Conservation (phyloP, 2,113 vertebrate species). For the Caretta caretta region DNA sequence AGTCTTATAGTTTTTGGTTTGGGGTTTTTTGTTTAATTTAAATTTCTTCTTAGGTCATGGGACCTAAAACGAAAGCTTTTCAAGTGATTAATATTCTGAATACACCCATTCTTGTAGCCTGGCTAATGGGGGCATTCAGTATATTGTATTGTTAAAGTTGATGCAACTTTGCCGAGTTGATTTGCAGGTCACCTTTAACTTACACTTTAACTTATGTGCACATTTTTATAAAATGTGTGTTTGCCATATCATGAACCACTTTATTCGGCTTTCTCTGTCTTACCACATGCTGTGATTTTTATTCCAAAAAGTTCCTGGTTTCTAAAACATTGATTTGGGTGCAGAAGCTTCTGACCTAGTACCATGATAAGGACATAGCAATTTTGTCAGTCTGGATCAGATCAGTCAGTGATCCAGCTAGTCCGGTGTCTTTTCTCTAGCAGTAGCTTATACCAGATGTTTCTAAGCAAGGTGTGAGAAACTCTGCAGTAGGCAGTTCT, state of each 20-base stretch:
- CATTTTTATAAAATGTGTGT: neutral
- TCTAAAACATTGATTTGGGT: neutral
- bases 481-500: neutral
- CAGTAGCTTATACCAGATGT: neutral
- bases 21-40: neutral
- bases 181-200: constrained; percentile 76
- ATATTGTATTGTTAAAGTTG: neutral
- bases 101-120: constrained; percentile 66
- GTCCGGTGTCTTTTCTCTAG: neutral
- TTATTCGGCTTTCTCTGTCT: neutral
- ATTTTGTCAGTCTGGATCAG: neutral
- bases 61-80: constrained; percentile 28
- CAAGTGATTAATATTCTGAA: neutral
- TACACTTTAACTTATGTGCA: neutral
- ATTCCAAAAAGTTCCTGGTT: neutral
- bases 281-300: neutral
- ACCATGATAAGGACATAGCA: neutral
- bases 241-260: neutral
- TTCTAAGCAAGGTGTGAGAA: neutral
- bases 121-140: constrained; percentile 47
- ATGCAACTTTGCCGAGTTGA: constrained; percentile 61
- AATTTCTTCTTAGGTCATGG: constrained; percentile 47
- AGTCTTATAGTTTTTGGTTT: neutral
- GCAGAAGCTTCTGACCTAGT: neutral
- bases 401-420: neutral